phyloP scores from a whole-genome alignment of 2,888 invertebrate genomes.

The Platycnemis pennipes region DNA sequence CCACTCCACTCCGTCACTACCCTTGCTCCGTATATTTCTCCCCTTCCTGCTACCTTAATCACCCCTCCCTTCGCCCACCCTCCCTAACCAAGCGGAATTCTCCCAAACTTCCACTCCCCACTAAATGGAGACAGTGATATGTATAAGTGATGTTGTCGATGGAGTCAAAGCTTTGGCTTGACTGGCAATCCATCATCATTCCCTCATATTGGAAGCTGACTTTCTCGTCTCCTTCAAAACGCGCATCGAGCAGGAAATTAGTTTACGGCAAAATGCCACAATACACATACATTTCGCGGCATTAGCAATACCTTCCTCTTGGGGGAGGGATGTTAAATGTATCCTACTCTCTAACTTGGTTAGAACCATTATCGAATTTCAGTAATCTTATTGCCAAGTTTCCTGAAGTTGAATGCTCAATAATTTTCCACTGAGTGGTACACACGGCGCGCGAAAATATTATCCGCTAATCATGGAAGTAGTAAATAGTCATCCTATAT shows the following conservation, averaged over 20 bases:
- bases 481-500: too few species aligned
- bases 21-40: neutral
- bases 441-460: neutral
- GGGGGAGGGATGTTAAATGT: neutral
- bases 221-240: neutral
- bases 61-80: neutral
- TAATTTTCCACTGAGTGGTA: neutral
- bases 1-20: neutral
- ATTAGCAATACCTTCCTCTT: neutral
- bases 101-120: neutral
- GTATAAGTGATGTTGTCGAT: neutral
- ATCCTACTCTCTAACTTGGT: neutral
- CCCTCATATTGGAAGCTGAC: neutral
- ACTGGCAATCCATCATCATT: conserved; percentile 10
- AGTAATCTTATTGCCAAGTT: neutral
- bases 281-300: neutral
- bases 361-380: neutral
- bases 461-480: neutral
- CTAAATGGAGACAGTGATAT: neutral
- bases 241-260: neutral
- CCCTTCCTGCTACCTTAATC: neutral
- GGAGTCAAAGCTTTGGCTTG: neutral
- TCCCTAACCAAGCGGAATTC: neutral
- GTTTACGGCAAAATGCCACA: neutral
- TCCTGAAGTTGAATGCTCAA: neutral